Conservation (phyloP, 2,797 vertebrate species). For the Cirrhinus mrigala region DNA sequence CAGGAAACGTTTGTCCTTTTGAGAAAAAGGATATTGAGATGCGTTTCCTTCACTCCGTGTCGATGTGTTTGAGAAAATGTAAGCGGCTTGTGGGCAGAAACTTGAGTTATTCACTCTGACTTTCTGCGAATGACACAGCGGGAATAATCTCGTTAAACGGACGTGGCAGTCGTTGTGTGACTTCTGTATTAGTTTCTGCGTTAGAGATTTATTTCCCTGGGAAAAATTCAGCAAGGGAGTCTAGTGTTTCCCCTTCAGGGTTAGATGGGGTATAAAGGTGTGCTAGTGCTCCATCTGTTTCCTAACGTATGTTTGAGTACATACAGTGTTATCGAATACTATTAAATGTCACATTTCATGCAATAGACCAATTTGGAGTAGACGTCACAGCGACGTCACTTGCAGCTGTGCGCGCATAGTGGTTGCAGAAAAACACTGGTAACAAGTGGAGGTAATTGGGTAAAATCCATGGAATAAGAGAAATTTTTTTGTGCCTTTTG, state of each 20-base stretch:
- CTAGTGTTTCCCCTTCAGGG: background rate
- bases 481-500: no score
- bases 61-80: conserved; percentile 8
- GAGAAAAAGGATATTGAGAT: conserved; percentile 55
- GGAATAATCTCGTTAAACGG: background rate
- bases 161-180: background rate
- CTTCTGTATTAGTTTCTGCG: background rate
- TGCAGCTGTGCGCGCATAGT: no score
- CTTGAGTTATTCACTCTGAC: background rate
- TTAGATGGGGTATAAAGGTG: background rate
- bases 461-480: no score
- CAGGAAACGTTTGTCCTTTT: conserved; percentile 78
- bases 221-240: background rate
- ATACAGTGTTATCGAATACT: background rate
- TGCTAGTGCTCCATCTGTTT: background rate
- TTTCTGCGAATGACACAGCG: background rate
- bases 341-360: background rate
- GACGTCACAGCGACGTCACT: no score
- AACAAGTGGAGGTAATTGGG: no score
- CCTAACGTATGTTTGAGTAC: background rate
- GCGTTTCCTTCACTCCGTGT: background rate
- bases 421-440: no score
- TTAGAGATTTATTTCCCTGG: conserved; percentile 2
- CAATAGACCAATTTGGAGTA: no score
- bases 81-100: conserved; percentile 18